Conservation (phyloP, 2,888 invertebrate genomes). For the Lobophora halterata region DNA sequence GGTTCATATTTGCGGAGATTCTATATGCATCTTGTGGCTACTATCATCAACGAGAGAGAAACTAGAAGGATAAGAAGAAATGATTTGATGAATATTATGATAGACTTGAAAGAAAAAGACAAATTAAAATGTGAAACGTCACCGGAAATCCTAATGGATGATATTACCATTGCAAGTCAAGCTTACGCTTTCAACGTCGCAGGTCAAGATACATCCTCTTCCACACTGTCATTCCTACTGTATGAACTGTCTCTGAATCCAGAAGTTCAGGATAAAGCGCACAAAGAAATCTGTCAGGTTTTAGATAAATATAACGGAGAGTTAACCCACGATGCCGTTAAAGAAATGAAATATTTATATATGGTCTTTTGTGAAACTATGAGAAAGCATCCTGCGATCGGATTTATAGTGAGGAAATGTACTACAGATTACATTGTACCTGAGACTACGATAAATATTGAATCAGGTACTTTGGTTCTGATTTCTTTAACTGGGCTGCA, state of each 20-base stretch:
- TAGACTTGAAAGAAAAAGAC: constrained; percentile 44
- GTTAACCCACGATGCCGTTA: constrained; percentile 39
- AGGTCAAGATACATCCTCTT: constrained; percentile 59
- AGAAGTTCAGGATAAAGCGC: constrained; percentile 30
- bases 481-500: constrained; percentile 34
- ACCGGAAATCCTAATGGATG: constrained; percentile 42
- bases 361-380: constrained; percentile 42
- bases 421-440: constrained; percentile 26
- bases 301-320: constrained; percentile 25
- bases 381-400: constrained; percentile 34
- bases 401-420: constrained; percentile 18
- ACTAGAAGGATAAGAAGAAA: constrained; percentile 31
- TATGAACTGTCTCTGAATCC: constrained; percentile 33
- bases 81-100: constrained; percentile 49
- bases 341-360: constrained; percentile 46
- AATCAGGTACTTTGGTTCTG: constrained; percentile 35
- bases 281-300: constrained; percentile 30
- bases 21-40: constrained; percentile 13
- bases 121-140: constrained; percentile 32
- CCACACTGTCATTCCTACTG: constrained; percentile 39
- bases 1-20: constrained; percentile 1
- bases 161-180: constrained; percentile 43
- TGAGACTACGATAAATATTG: constrained; percentile 31
- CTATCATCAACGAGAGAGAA: constrained; percentile 12
- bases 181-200: constrained; percentile 49